Evolutionary conservation across 1,140 invertebrate species (phyloP).

Genomic region (Lucilia sericata): DNA sequence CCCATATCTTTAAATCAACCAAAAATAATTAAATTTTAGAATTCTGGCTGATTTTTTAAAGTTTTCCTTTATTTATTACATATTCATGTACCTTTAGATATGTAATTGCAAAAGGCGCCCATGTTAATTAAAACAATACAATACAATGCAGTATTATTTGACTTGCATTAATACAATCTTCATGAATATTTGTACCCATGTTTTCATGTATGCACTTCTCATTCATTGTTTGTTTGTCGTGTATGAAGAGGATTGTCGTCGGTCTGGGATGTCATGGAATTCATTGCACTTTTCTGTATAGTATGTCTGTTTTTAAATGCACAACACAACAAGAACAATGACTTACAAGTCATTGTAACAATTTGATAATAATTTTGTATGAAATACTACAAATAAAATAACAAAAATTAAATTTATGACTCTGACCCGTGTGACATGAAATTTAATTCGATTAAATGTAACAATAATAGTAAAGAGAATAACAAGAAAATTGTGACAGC

Average conservation of each 20-base stretch:
- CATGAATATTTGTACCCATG: too few relatives aligned
- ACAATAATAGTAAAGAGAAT: neutral
- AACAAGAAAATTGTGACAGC: neutral
- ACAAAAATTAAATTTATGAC: constrained; percentile 16
- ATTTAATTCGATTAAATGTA: constrained; percentile 24
- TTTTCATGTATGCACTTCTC: too few relatives aligned
- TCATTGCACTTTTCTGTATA: neutral
- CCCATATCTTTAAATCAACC: too few relatives aligned
- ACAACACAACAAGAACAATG: neutral
- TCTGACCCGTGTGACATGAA: neutral
- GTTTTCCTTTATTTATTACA: neutral
- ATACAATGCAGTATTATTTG: neutral
- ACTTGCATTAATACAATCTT: neutral
- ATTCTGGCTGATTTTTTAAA: too few relatives aligned
- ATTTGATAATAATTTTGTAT: constrained; percentile 25
- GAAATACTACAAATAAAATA: neutral
- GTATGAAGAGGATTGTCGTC: neutral
- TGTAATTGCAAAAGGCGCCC: constrained; percentile 3
- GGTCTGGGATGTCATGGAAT: neutral
- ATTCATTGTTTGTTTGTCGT: too few relatives aligned
- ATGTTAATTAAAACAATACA: constrained; percentile 24
- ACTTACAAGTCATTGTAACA: constrained; percentile 20
- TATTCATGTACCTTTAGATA: neutral
- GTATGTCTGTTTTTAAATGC: neutral
- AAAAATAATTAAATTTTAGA: too few relatives aligned